phyloP scores from a whole-genome alignment of 2,888 invertebrate genomes.

The Drosophila nr. medialis region DNA sequence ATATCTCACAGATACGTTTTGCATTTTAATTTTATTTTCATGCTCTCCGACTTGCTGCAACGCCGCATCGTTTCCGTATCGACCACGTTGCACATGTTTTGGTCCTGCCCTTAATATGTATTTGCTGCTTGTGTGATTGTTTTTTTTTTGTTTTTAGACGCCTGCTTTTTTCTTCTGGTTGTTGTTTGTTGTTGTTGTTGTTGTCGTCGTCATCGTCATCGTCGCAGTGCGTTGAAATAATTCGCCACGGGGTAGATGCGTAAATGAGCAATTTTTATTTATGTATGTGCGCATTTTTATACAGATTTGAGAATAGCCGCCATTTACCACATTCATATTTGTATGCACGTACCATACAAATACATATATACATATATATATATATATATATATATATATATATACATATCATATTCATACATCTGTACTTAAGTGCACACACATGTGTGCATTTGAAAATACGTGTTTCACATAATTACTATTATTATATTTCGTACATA shows the following conservation, averaged over 20 bases:
- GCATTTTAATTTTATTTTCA: slow-evolving; percentile 78
- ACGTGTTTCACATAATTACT: neutral
- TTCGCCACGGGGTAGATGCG: slow-evolving; percentile 75
- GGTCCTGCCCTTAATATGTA: slow-evolving; percentile 57
- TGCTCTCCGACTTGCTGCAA: slow-evolving; percentile 56
- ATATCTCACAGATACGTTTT: slow-evolving; percentile 71
- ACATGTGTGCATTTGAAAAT: slow-evolving; percentile 6
- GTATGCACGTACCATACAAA: slow-evolving; percentile 4
- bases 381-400: slow-evolving; percentile 8
- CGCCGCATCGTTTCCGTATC: slow-evolving; percentile 52
- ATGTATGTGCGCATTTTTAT: slow-evolving; percentile 51
- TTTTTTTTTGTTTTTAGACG: slow-evolving; percentile 26
- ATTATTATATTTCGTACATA: slow-evolving; percentile 12
- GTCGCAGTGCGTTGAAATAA: slow-evolving; percentile 66
- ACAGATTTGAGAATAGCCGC: slow-evolving; percentile 48
- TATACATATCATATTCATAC: neutral
- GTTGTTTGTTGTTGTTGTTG: slow-evolving; percentile 5
- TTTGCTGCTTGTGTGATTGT: slow-evolving; percentile 5
- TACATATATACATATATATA: slow-evolving; percentile 4
- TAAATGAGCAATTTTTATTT: slow-evolving; percentile 77
- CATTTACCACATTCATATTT: slow-evolving; percentile 27
- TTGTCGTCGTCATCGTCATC: slow-evolving; percentile 29
- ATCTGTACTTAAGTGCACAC: slow-evolving; percentile 10
- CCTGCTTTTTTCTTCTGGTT: slow-evolving; percentile 27
- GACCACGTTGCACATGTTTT: slow-evolving; percentile 63